These are phyloP conservation scores for Phoenicopterus ruber DNA, from an alignment of 2,113 vertebrate species.

Conservation along the genomic window DNA sequence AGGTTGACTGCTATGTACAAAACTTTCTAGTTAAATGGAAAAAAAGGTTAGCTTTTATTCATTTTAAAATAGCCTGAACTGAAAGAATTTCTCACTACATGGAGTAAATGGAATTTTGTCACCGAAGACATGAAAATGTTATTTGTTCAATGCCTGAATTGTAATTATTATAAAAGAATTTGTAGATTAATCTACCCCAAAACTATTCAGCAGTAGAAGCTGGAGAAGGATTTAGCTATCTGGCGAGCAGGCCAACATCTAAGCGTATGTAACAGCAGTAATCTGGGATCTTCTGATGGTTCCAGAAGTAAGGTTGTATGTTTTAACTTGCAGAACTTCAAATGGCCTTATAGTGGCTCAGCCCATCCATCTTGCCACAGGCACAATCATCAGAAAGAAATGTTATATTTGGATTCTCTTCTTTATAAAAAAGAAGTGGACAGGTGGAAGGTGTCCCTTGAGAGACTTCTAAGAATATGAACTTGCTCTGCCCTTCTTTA, in stretches of 20 bases:
- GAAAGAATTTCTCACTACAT: background rate
- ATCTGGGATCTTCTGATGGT: background rate
- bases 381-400: background rate
- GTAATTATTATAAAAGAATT: background rate
- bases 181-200: background rate
- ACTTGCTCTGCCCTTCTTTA: background rate
- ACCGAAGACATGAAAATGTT: background rate
- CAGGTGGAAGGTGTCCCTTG: background rate
- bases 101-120: background rate
- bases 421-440: background rate
- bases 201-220: background rate
- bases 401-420: background rate
- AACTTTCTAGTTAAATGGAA: background rate
- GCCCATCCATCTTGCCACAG: background rate
- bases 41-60: background rate
- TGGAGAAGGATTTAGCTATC: background rate
- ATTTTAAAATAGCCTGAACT: background rate
- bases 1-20: background rate
- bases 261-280: background rate
- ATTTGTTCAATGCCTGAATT: background rate
- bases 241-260: background rate
- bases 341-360: background rate
- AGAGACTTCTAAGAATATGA: background rate
- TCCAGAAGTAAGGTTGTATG: background rate
- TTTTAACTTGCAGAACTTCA: background rate